These are phyloP conservation scores for Gallinago undulata DNA, from an alignment of 2,113 vertebrate genomes.

Conservation along the genomic window DNA sequence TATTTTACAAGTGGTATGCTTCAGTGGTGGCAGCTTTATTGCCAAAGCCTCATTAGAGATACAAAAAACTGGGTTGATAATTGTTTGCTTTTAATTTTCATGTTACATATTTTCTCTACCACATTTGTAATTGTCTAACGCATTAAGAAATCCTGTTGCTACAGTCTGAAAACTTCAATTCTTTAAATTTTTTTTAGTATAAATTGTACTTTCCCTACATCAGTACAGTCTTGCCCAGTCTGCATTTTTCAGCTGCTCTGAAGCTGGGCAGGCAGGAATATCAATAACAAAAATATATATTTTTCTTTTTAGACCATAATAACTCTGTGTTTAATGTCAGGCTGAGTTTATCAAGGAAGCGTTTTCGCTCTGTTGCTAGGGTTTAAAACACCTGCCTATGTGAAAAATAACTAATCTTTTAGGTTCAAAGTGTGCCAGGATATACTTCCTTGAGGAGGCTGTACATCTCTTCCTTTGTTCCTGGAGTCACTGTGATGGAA, in stretches of 20 bases:
- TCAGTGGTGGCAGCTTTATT: conserved; percentile 19
- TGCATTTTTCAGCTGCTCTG: background rate
- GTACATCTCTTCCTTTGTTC: background rate
- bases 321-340: background rate
- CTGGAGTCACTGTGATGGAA: background rate
- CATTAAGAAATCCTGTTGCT: background rate
- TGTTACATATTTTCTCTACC: background rate
- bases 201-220: background rate
- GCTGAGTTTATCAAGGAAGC: background rate
- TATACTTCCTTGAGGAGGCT: background rate
- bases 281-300: background rate
- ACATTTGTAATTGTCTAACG: background rate
- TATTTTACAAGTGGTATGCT: background rate
- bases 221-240: background rate
- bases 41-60: background rate
- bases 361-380: background rate
- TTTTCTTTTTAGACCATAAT: background rate
- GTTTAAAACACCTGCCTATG: background rate
- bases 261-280: background rate
- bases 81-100: conserved; percentile 36
- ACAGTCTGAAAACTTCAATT: background rate
- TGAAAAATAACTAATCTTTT: background rate
- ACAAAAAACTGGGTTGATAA: background rate
- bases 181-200: background rate
- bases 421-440: background rate